phyloP scores from a whole-genome alignment of 2,113 vertebrate genomes.

The Labeo catla region DNA sequence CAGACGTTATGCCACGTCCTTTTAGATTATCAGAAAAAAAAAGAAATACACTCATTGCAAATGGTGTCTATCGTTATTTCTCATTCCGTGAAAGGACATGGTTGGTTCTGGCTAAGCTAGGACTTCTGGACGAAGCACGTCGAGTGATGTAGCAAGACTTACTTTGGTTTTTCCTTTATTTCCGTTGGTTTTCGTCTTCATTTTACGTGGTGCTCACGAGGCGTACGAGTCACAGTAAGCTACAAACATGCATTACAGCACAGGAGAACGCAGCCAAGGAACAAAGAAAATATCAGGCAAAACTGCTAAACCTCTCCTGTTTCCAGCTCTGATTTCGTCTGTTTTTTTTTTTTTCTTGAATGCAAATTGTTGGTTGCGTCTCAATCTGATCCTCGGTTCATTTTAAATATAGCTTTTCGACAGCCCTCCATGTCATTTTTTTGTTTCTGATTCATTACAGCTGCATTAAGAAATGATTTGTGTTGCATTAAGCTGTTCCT shows the following conservation, averaged over 20 bases:
- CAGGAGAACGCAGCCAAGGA: slow-evolving; percentile 80
- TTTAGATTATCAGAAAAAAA: slow-evolving; percentile 69
- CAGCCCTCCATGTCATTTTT: slow-evolving; percentile 66
- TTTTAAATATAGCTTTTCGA: slow-evolving; percentile 40
- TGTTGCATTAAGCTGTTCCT: slow-evolving; percentile 82
- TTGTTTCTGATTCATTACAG: slow-evolving; percentile 70
- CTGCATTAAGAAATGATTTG: slow-evolving; percentile 70
- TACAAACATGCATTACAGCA: slow-evolving; percentile 81
- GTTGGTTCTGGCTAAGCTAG: slow-evolving; percentile 38
- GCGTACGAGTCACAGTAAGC: slow-evolving; percentile 71
- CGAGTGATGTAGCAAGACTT: slow-evolving; percentile 60
- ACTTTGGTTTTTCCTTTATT: slow-evolving; percentile 44
- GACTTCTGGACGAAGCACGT: slow-evolving; percentile 50
- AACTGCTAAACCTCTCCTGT: slow-evolving; percentile 56
- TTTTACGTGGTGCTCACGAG: slow-evolving; percentile 74
- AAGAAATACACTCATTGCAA: slow-evolving; percentile 71
- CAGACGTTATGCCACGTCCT: slow-evolving; percentile 69
- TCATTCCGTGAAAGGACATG: slow-evolving; percentile 75
- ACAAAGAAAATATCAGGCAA: slow-evolving; percentile 66
- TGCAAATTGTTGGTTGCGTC: slow-evolving; percentile 42
- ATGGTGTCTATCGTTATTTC: slow-evolving; percentile 72
- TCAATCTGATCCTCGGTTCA: slow-evolving; percentile 45
- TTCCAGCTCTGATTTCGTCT: slow-evolving; percentile 66
- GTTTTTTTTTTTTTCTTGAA: slow-evolving; percentile 58
- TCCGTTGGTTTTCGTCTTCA: slow-evolving; percentile 17